Base-by-base conservation (phyloP, 2,113 vertebrate genomes). In the Meriones unguiculatus region DNA sequence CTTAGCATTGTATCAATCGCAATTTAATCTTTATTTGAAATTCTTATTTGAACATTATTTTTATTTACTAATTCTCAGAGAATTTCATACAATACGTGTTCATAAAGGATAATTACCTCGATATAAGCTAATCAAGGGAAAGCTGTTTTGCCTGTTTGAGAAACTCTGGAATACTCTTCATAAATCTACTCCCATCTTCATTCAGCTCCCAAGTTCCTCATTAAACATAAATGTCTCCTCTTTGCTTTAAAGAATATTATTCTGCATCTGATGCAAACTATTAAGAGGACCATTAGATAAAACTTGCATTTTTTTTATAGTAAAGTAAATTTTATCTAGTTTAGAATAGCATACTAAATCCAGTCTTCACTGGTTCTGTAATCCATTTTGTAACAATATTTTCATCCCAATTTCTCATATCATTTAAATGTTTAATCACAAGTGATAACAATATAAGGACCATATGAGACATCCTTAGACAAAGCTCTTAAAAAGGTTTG, bases 281-380 rank as follows among this genome's bases (percentile, higher is more conserved):
- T 95, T 96, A 97, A 95, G 96, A 97, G 25, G 90, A 41, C 64
- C 94, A 64, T 96, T 90, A 94, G 87, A 88, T 84, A 97, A 97
- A 96, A 96, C 52, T 96, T 84, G 76, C 91, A 96, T 93, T 91
- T 96, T 91, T 96, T 92, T 96, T 97, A 95, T 4, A 94, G 81
- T 64, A 96, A 97, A 89, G 25, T 92, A 92, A 96, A 94, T 73
- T 84, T n/a, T 4, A 95, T 77, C 67, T 77, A 96, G 91, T 94
- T 97, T 87, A 87, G 41, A 96, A 70, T 35, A 93, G 5, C 88
- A 67, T 80, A 25, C 46, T 90, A 97, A 54, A 18, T 81, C 52
- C 25, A 35, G 76, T 92, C 88, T 91, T 93, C 96, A 95, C 28
- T 32, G 84, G 67, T 70, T 87, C 88, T 35, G 72, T 91, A 95